phyloP scores from a whole-genome alignment of 2,797 vertebrate species.

The Sebastes goodei region DNA sequence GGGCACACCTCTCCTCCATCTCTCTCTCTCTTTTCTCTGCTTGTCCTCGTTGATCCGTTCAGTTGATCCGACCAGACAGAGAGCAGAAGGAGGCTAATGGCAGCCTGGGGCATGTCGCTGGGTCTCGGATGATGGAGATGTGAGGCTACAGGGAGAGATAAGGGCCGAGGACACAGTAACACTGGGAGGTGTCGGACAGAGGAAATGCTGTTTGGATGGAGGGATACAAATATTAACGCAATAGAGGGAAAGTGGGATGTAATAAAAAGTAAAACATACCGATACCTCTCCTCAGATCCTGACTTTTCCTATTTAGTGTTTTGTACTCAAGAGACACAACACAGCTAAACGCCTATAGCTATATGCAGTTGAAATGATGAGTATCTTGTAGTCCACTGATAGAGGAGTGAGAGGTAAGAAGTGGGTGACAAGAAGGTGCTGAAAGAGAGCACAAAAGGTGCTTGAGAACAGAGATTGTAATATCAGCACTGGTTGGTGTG shows the following conservation, averaged over 20 bases:
- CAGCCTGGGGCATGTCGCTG: slow-evolving; percentile 41
- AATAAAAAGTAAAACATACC: background rate
- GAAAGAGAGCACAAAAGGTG: slow-evolving; percentile 17
- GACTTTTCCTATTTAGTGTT: background rate
- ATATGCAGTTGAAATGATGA: background rate
- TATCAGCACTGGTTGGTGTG: slow-evolving; percentile 42
- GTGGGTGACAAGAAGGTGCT: slow-evolving; percentile 52
- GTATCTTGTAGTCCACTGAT: slow-evolving; percentile 10
- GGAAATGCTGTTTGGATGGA: background rate
- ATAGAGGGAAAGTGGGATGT: background rate
- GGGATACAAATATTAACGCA: background rate
- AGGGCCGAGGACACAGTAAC: background rate
- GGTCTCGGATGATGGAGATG: slow-evolving; percentile 48
- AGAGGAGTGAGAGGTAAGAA: slow-evolving; percentile 23
- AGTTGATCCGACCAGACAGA: slow-evolving; percentile 53
- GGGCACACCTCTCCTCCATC: slow-evolving; percentile 5
- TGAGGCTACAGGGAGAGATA: slow-evolving; percentile 18
- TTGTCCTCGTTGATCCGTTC: slow-evolving; percentile 29
- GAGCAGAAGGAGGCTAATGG: slow-evolving; percentile 71
- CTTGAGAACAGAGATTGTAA: slow-evolving; percentile 31
- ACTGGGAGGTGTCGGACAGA: slow-evolving; percentile 1
- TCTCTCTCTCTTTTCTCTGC: background rate
- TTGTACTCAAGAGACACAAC: background rate
- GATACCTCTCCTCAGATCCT: background rate
- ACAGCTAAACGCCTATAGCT: background rate